These are phyloP conservation scores for Harmothoe impar DNA, from an alignment of 2,888 invertebrate species.

Conservation along the genomic window DNA sequence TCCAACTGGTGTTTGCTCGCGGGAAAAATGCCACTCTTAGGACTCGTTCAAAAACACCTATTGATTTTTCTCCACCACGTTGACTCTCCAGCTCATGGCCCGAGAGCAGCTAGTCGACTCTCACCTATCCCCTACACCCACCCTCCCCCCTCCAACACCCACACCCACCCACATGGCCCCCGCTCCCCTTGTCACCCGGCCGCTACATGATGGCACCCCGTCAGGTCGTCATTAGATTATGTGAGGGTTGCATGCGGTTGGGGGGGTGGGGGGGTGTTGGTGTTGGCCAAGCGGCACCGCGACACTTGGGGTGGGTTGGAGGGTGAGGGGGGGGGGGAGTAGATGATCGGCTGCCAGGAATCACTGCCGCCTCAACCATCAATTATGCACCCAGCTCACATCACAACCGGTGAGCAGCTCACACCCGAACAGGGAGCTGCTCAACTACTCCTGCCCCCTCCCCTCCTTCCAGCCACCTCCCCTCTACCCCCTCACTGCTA, in stretches of 20 bases:
- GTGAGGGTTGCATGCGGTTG: neutral
- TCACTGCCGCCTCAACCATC: slow-evolving; percentile 53
- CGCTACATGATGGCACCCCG: neutral
- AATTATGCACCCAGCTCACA: slow-evolving; percentile 56
- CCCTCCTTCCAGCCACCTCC: neutral
- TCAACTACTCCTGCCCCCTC: neutral
- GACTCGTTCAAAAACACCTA: slow-evolving; percentile 42
- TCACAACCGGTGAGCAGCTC: neutral
- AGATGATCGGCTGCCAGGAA: slow-evolving; percentile 22
- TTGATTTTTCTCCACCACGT: neutral
- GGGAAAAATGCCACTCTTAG: slow-evolving; percentile 34
- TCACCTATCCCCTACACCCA: neutral
- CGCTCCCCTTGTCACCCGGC: neutral
- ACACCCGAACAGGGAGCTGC: neutral
- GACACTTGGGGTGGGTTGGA: neutral
- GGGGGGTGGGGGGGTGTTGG: neutral
- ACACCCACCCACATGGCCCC: too few relatives aligned
- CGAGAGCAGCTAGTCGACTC: neutral
- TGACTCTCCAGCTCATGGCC: neutral
- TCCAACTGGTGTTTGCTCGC: slow-evolving; percentile 30
- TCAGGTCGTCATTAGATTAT: slow-evolving; percentile 7
- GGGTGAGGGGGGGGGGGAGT: neutral
- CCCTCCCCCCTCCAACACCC: too few relatives aligned
- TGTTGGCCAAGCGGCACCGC: slow-evolving; percentile 6
- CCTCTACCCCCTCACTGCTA: neutral